Evolutionary conservation across 2,797 vertebrate genomes (phyloP), one percentile per base, ranked within the genome.

Genomic region (Rousettus madagascariensis): DNA sequence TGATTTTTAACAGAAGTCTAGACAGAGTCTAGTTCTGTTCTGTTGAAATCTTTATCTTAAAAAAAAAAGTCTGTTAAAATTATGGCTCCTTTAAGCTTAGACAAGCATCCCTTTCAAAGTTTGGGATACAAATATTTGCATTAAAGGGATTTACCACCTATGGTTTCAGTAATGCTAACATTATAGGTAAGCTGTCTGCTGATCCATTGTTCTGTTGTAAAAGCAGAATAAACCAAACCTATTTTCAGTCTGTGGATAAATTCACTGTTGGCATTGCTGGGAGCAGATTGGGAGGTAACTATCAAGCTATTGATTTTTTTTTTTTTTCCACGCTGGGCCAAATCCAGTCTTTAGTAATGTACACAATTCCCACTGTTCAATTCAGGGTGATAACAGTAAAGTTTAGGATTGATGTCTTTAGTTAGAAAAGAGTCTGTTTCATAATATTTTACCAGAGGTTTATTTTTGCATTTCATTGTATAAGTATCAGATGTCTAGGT

Each of bases 371-470:
- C 11, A 61, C 78, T 41, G 33, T 86, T 86, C 75, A 69, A 79
- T 83, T 94, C 91, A 86, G 95, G 59, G n/a, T 88, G 72, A 89
- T 94, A 75, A 97, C 94, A 95, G 65, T 51, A 61, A 96, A 94
- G 77, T 89, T 95, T 89, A 77, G 43, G 10, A 87, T 77, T 89
- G 61, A 89, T 74, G 28, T 89, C 57, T 88, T n/a, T 77, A 90
- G 68, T 89, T 95, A 83, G 61, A 92, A 85, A 92, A 75, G 30
- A 87, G 53, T 86, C 46, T 61, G 53, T 74, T 95, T 95, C 71
- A 71, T 86, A 86, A 71, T 57, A 68, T 95, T 94, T 91, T 91
- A 61, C 8, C 38, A 82, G 49, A 86, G 57, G 3, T 72, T 94
- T 96, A 75, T 94, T 92, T 93, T 95, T 89, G 41, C 71, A 86